Conservation (phyloP, 2,113 vertebrate genomes). For the Heliornis fulica region DNA sequence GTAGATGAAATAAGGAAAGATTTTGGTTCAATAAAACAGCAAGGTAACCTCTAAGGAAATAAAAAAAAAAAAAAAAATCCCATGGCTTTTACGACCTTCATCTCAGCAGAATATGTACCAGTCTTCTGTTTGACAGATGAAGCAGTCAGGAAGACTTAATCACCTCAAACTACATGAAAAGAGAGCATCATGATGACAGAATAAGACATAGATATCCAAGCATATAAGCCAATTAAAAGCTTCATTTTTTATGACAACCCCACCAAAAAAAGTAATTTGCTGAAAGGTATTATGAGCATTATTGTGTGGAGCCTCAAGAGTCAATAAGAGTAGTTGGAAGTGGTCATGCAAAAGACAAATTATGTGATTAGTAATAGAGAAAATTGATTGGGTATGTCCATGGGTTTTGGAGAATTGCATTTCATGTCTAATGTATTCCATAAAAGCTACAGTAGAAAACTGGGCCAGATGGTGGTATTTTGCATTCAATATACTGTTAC, state of each 20-base stretch:
- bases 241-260: not conserved
- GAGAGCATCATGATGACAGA: not conserved
- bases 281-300: not conserved
- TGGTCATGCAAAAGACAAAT: not conserved
- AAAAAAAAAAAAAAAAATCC: not conserved
- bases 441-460: conserved; percentile 3
- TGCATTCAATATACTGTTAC: not conserved
- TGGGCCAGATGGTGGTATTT: not conserved
- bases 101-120: not conserved
- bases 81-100: not conserved
- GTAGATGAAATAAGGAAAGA: not conserved
- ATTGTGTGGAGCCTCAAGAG: not conserved
- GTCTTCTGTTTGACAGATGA: not conserved
- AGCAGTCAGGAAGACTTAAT: conserved; percentile 18
- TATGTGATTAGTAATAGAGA: not conserved
- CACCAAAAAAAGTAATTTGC: not conserved
- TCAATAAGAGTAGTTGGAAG: not conserved
- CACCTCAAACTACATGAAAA: not conserved
- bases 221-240: not conserved
- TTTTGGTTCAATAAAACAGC: not conserved
- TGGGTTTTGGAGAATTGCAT: not conserved
- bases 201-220: not conserved
- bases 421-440: conserved; percentile 13
- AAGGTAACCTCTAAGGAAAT: not conserved
- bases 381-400: not conserved